Base-by-base conservation (phyloP, 2,797 vertebrate genomes). In the Platyrinchus mystaceus region DNA sequence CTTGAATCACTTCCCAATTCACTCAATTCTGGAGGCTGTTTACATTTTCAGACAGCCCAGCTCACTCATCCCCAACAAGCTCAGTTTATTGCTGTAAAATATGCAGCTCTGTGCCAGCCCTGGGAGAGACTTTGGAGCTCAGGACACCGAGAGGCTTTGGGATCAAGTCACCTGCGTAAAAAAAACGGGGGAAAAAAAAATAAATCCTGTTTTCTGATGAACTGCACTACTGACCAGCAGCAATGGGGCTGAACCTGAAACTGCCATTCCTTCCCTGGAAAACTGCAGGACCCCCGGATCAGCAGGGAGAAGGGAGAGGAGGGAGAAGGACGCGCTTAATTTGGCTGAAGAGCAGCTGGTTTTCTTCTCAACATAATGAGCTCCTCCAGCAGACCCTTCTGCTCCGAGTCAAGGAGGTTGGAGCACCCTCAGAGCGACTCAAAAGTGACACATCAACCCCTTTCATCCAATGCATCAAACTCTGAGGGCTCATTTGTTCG, bases 361-460 rank as follows among this genome's bases (percentile, higher is more conserved):
- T 93, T 53, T 43, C 84, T 39, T 62, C 87, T 84, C n/a, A 1
- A 23, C 7, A 0, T 22, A 89, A 95, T 71, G 14, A 89, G 36
- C 79, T 91, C 92, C 94, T 93, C 85, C 82, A 95, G 63, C 75
- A 71, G 63, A 46, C 26, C 55, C 93, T 92, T 36, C 17, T 6
- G 50, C 81, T 80, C 3, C 0, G 2, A 77, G 79, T 75, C 93
- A 67, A 27, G 2, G 71, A 69, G 79, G 50, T 0, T 89, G 87
- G 83, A 87, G 92, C 41, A n/a, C 89, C 39, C 92, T 93, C 3
- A 39, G 84, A 14, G 11, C 78, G 34, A 5, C 13, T 64, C 89
- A 62, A 74, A 47, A 75, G 76, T 7, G 81, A 71, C 83, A 46
- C 53, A 68, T 41, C 93, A 58, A 49, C 79, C 49, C 24, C 71